Evolutionary conservation across 2,113 vertebrate species (phyloP).

Genomic region (Ceyx margarethae): DNA sequence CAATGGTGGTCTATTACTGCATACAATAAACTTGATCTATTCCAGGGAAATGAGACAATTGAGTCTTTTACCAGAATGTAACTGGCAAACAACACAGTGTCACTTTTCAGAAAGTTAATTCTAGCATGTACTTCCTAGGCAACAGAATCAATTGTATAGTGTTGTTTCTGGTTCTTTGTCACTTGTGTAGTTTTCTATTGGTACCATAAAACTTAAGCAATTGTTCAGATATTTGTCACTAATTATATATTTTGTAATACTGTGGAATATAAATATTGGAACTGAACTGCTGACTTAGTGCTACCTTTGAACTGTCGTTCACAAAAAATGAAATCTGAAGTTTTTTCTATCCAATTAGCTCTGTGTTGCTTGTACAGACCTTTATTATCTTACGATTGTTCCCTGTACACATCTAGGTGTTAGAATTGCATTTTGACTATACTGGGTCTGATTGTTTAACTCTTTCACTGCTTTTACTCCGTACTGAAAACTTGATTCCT

Average conservation of each 20-base stretch:
- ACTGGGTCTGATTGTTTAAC: background rate
- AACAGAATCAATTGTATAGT: background rate
- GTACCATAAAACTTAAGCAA: background rate
- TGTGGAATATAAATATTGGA: background rate
- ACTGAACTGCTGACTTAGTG: background rate
- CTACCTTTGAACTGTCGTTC: background rate
- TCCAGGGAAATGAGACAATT: background rate
- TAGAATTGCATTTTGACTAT: background rate
- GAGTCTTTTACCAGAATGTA: background rate
- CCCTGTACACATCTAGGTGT: background rate
- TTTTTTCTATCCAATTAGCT: background rate
- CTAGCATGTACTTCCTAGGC: background rate
- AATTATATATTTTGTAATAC: background rate
- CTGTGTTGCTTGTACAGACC: background rate
- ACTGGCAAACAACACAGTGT: background rate
- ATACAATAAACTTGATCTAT: background rate
- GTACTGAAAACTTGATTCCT: accelerated
- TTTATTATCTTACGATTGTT: background rate
- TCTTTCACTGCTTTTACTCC: background rate
- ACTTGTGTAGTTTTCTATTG: background rate
- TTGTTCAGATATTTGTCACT: background rate
- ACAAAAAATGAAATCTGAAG: background rate
- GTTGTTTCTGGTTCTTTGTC: background rate
- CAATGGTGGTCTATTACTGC: background rate
- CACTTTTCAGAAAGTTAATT: background rate